Conservation (phyloP, 2,113 vertebrate genomes). For the Lipophrys pholis region DNA sequence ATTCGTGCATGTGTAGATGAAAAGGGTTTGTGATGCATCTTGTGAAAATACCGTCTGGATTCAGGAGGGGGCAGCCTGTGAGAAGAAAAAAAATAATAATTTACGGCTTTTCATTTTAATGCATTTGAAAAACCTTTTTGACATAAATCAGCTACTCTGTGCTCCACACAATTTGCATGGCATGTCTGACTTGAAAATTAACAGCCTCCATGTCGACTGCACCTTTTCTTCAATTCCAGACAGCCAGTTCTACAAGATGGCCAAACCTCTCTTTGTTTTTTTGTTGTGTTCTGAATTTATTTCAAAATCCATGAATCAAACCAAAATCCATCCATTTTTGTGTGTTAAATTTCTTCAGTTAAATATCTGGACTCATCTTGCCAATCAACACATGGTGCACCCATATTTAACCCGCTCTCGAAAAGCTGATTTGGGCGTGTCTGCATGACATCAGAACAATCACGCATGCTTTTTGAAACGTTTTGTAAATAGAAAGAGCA, state of each 20-base stretch:
- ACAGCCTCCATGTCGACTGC: conserved; percentile 3
- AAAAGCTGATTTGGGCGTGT: conserved; percentile 59
- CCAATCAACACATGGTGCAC: conserved; percentile 78
- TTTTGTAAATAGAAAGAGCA: conserved; percentile 30
- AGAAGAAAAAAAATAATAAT: not conserved
- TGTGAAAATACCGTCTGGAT: conserved; percentile 75
- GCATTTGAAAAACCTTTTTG: not conserved
- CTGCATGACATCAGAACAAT: conserved; percentile 64
- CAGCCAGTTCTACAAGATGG: conserved; percentile 68
- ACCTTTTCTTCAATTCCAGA: conserved; percentile 58
- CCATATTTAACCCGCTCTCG: conserved; percentile 48
- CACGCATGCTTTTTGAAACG: conserved; percentile 64
- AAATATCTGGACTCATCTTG: conserved; percentile 76
- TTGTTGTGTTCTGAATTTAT: conserved; percentile 62
- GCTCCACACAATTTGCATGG: not conserved
- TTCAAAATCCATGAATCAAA: conserved; percentile 68
- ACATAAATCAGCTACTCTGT: not conserved
- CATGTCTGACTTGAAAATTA: conserved; percentile 23
- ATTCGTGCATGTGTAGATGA: conserved; percentile 79
- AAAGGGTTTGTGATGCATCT: conserved; percentile 76
- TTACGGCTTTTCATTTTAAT: too few species aligned
- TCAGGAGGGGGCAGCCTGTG: conserved; percentile 11
- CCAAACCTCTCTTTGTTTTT: conserved; percentile 58
- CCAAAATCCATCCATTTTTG: conserved; percentile 42
- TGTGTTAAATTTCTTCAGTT: conserved; percentile 2